phyloP scores from a whole-genome alignment of 2,888 invertebrate species.

The Synanthedon tipuliformis region DNA sequence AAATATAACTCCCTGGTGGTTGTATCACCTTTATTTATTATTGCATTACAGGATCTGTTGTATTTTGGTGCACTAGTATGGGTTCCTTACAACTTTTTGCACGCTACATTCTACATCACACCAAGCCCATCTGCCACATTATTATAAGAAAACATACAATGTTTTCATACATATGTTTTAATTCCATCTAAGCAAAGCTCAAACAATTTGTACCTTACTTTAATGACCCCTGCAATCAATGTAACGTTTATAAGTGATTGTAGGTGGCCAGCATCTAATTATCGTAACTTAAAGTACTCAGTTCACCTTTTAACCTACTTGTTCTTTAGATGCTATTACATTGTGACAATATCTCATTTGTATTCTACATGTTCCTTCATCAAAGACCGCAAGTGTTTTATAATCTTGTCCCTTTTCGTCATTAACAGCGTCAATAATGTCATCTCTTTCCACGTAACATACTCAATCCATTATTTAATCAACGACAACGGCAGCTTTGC shows the following conservation, averaged over 20 bases:
- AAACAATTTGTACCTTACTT: too few species aligned
- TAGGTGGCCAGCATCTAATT: conserved; percentile 31
- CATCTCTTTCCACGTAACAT: conserved; percentile 40
- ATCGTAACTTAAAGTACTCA: conserved; percentile 27
- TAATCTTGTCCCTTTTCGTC: conserved; percentile 27
- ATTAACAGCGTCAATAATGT: conserved; percentile 12
- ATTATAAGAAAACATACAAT: too few species aligned
- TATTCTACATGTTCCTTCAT: conserved; percentile 40
- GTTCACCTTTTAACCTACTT: conserved; percentile 67
- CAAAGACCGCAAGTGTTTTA: conserved; percentile 54
- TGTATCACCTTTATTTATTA: too few species aligned
- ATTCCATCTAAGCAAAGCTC: too few species aligned
- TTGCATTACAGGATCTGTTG: too few species aligned
- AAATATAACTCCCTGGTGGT: too few species aligned
- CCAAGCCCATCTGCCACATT: too few species aligned
- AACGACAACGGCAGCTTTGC: conserved; percentile 38
- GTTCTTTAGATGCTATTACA: conserved; percentile 52
- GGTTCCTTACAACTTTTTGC: too few species aligned
- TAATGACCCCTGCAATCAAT: too few species aligned
- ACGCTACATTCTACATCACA: too few species aligned
- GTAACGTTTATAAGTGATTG: background rate
- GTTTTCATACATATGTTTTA: too few species aligned
- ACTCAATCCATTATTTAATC: conserved; percentile 36
- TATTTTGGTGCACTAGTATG: too few species aligned
- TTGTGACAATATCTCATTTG: conserved; percentile 51